Evolutionary conservation across 2,888 invertebrate genomes (phyloP).

Genomic region (Drosophila helvetica): DNA sequence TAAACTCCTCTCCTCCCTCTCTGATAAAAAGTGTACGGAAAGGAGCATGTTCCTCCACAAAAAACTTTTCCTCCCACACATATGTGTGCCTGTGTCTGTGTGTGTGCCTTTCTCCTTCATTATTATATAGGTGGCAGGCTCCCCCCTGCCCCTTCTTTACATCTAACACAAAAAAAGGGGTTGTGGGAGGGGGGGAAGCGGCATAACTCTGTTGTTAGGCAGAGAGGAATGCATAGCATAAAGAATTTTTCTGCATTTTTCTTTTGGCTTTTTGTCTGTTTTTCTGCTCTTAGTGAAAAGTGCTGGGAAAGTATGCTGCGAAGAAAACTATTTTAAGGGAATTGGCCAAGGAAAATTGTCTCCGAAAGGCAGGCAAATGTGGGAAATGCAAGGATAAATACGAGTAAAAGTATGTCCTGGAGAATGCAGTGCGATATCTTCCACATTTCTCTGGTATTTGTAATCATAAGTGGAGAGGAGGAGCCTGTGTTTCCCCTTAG

Average conservation of each 20-base stretch:
- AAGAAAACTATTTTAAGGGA: slow-evolving; percentile 34
- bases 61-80: slow-evolving; percentile 28
- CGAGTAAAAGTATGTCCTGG: not conserved
- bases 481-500: not conserved
- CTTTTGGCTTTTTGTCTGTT: slow-evolving; percentile 30
- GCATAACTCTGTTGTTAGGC: slow-evolving; percentile 36
- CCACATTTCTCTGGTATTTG: not conserved
- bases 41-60: slow-evolving; percentile 43
- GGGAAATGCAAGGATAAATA: not conserved
- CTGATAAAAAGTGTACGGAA: slow-evolving; percentile 38
- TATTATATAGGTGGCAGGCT: slow-evolving; percentile 46
- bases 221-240: slow-evolving; percentile 46
- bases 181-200: not conserved
- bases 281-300: not conserved
- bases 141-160: slow-evolving; percentile 1
- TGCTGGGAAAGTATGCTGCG: slow-evolving; percentile 31
- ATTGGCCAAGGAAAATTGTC: slow-evolving; percentile 53
- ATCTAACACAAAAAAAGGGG: not conserved
- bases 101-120: slow-evolving; percentile 5
- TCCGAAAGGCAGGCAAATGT: slow-evolving; percentile 32
- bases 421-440: slow-evolving; percentile 17
- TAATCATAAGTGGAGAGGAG: not conserved
- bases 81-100: slow-evolving; percentile 18
- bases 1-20: slow-evolving; percentile 33
- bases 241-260: slow-evolving; percentile 49